Percentiles rank a stretch among this genome's conserved stretches.
These are phyloP conservation scores for Ctenopoma kingsleyae DNA, from an alignment of 2,797 vertebrate species.

Conservation along the genomic window DNA sequence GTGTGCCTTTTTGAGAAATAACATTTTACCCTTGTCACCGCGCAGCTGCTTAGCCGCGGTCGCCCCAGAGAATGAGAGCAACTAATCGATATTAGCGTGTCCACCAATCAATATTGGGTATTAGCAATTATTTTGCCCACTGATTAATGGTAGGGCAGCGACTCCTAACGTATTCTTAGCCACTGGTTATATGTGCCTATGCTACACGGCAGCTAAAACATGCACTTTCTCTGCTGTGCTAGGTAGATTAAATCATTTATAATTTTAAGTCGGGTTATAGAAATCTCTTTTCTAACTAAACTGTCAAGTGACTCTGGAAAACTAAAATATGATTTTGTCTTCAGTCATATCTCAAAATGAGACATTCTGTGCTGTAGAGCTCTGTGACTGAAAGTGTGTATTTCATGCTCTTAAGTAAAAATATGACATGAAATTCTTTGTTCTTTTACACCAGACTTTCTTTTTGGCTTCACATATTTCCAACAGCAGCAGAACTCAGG, in stretches of 20 bases:
- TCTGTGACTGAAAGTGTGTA: not conserved
- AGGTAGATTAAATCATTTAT: constrained; percentile 63
- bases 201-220: constrained; percentile 71
- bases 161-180: constrained; percentile 95
- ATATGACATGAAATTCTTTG: constrained; percentile 6
- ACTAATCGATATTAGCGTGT: constrained; percentile 99
- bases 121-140: constrained; percentile 99
- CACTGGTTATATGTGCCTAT: constrained; percentile 95
- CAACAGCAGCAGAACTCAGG: not conserved
- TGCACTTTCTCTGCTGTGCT: constrained; percentile 40
- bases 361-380: constrained; percentile 8
- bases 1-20: constrained; percentile 96
- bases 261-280: no score
- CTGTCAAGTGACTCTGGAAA: not conserved
- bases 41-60: constrained; percentile 94
- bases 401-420: constrained; percentile 14
- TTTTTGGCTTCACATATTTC: not conserved
- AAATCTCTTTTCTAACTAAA: not conserved
- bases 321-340: not conserved
- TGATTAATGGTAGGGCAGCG: constrained; percentile 95
- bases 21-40: constrained; percentile 99
- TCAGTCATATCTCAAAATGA: constrained; percentile 1
- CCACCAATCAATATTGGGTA: constrained; percentile 98
- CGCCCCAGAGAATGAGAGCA: constrained; percentile 90
- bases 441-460: not conserved